Conservation (phyloP, 2,797 vertebrate genomes). For the Diceros bicornis region DNA sequence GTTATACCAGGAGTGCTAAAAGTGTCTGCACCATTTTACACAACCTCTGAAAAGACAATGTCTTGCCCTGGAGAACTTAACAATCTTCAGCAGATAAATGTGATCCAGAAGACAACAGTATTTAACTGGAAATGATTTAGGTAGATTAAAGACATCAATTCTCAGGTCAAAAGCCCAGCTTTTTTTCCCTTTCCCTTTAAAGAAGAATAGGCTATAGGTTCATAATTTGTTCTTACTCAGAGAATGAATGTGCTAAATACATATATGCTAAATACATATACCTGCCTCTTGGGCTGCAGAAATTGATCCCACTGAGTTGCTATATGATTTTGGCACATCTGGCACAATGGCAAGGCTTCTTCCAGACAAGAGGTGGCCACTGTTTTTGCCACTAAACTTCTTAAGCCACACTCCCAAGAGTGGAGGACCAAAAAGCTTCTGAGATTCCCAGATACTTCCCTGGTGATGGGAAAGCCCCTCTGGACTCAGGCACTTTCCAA, state of each 20-base stretch:
- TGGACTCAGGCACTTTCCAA: background rate
- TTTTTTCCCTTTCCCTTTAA: background rate
- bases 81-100: background rate
- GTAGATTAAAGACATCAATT: constrained; percentile 54
- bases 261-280: no score
- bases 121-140: constrained; percentile 63
- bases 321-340: background rate
- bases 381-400: background rate
- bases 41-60: constrained; percentile 56
- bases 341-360: background rate
- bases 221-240: constrained; percentile 17
- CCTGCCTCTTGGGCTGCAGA: background rate
- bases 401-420: background rate
- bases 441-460: background rate
- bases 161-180: constrained; percentile 41
- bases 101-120: constrained; percentile 31
- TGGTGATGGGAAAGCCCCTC: background rate
- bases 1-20: constrained; percentile 15
- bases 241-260: background rate
- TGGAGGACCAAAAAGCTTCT: constrained; percentile 10
- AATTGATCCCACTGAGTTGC: background rate
- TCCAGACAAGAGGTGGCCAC: background rate
- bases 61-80: constrained; percentile 56
- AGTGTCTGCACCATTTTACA: constrained; percentile 42
- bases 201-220: background rate